Conservation (phyloP, 2,888 invertebrate species). For the Erebia epiphron region DNA sequence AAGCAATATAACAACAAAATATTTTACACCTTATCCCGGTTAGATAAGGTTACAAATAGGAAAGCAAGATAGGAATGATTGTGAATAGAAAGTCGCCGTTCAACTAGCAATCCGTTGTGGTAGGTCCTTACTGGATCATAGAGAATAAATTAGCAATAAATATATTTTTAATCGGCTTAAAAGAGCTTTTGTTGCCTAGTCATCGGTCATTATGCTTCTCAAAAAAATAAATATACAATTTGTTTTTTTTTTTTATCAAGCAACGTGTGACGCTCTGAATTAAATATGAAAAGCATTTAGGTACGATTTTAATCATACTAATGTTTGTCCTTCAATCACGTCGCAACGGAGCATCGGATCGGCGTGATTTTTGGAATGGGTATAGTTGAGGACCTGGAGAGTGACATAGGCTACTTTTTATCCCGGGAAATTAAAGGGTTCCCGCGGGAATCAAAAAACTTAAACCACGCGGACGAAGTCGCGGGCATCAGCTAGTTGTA, state of each 20-base stretch:
- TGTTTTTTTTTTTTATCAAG: background rate
- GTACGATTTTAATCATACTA: too few species aligned
- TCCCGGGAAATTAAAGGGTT: too few species aligned
- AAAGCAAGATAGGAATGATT: slow-evolving; percentile 4
- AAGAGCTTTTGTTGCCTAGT: background rate
- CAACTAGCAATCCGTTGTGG: slow-evolving; percentile 38
- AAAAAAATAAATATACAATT: background rate
- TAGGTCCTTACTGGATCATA: slow-evolving; percentile 37
- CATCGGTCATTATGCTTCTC: background rate
- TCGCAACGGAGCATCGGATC: too few species aligned
- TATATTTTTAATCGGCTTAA: slow-evolving; percentile 33
- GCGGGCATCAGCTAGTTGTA: too few species aligned
- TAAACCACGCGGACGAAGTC: too few species aligned
- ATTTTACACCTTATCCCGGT: slow-evolving; percentile 24
- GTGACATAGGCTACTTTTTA: too few species aligned
- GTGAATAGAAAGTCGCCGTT: slow-evolving; percentile 39
- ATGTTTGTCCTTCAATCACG: too few species aligned
- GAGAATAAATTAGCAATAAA: slow-evolving; percentile 39
- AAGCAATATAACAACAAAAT: background rate
- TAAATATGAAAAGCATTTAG: too few species aligned
- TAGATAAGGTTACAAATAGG: slow-evolving; percentile 19
- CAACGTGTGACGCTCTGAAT: background rate
- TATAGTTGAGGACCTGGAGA: too few species aligned
- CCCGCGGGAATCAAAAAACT: too few species aligned
- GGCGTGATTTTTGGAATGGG: too few species aligned